phyloP scores from a whole-genome alignment of 2,113 vertebrate species.

The Planiliza haematocheilus region DNA sequence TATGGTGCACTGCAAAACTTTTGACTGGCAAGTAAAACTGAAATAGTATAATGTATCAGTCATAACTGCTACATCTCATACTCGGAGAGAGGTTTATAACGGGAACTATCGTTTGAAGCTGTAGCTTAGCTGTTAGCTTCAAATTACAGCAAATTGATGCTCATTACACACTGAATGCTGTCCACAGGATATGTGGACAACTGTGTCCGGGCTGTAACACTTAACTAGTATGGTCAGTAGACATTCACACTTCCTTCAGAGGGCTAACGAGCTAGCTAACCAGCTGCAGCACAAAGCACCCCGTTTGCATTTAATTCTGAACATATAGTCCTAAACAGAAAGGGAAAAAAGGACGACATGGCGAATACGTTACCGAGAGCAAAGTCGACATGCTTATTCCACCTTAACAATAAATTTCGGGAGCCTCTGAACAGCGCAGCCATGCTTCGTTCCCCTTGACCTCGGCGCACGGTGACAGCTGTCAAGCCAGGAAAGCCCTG shows the following conservation, averaged over 20 bases:
- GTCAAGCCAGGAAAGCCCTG: constrained; percentile 61
- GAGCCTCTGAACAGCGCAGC: constrained; percentile 83
- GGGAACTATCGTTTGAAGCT: not conserved
- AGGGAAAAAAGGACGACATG: constrained; percentile 6
- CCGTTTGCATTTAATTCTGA: not conserved
- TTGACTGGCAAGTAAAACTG: not conserved
- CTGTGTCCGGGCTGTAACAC: constrained; percentile 25
- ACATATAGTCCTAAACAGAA: not conserved
- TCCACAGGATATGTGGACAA: not conserved
- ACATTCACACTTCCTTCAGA: constrained; percentile 18
- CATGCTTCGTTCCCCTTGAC: constrained; percentile 80
- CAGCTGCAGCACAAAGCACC: constrained; percentile 4
- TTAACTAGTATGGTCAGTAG: not conserved
- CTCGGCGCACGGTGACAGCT: constrained; percentile 70
- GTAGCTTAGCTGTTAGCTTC: not conserved
- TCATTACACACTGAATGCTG: not conserved
- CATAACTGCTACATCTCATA: no score
- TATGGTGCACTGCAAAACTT: not conserved
- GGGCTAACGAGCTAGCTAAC: constrained; percentile 67
- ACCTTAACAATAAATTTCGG: constrained; percentile 71
- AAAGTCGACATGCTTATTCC: constrained; percentile 76
- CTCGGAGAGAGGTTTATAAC: no score
- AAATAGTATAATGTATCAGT: no score
- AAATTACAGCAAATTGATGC: not conserved
- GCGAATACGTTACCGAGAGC: constrained; percentile 79